These are phyloP conservation scores for Epicauta chinensis DNA, from an alignment of 1,140 invertebrate genomes.

Conservation along the genomic window DNA sequence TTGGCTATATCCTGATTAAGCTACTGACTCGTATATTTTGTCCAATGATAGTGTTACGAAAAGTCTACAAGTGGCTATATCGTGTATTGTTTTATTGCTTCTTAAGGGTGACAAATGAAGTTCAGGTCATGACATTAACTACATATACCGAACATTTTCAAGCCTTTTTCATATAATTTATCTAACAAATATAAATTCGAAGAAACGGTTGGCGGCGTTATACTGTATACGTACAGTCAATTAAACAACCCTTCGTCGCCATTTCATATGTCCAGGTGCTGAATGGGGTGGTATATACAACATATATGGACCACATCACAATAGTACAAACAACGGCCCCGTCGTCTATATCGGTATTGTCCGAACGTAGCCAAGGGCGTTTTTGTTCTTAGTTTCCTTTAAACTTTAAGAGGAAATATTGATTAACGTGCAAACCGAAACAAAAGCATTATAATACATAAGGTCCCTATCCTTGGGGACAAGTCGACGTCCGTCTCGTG, in stretches of 20 bases:
- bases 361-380: conserved; percentile 13
- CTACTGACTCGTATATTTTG: conserved; percentile 21
- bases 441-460: neutral
- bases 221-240: conserved; percentile 4
- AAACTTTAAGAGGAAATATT: conserved; percentile 12
- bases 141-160: conserved; percentile 1
- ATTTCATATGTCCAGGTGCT: conserved; percentile 15
- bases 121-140: conserved; percentile 34
- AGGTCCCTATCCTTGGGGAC: neutral
- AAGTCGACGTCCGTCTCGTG: neutral
- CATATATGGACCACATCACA: conserved; percentile 5
- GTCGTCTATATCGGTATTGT: conserved; percentile 12
- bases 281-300: neutral
- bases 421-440: conserved; percentile 12
- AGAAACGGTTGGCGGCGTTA: too few relatives aligned
- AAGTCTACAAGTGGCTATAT: conserved; percentile 28
- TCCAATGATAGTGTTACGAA: conserved; percentile 26
- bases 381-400: conserved; percentile 14
- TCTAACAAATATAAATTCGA: too few relatives aligned
- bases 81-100: conserved; percentile 33
- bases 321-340: conserved; percentile 15
- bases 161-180: neutral
- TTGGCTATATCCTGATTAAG: conserved; percentile 25
- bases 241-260: conserved; percentile 18
- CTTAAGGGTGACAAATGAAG: conserved; percentile 33